Evolutionary conservation across 2,113 vertebrate genomes (phyloP), one percentile per base, ranked within the genome.

Genomic region (Hymenochirus boettgeri): DNA sequence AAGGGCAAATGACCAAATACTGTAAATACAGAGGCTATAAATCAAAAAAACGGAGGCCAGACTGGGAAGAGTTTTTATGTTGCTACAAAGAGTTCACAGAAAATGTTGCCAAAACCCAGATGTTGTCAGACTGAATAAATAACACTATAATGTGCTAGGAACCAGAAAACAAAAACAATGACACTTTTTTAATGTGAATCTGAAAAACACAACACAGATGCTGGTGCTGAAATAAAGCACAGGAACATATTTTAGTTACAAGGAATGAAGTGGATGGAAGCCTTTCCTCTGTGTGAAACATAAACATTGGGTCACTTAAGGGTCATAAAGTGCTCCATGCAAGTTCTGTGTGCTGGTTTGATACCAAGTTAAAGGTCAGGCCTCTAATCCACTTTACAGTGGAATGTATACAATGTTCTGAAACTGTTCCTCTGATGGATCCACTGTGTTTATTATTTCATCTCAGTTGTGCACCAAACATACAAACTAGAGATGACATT

Each of bases 221-320:
- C 57, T 53, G 1, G 6, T 26, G 3, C 24, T 53, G 42, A 45
- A 60, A 39, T 51, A 17, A 60, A 52, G 37, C 65, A 53, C 45
- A 52, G 42, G 57, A 53, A 42, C 45, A 69, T 69, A 60, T 69
- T 69, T 60, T 42, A 60, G 22, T 46, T 69, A 53, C n/a, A 69
- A 60, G 45, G 60, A 46, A 37, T 69, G 51, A 60, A 69, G 65
- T 69, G 65, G 65, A 69, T 60, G 57, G 65, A 59, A 59, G 47
- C 25, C 57, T 69, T 62, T 52, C 57, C 47, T 60, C 48, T 53
- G 56, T 60, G 53, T 60, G 56, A 69, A 69, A 47, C 57, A 60
- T 69, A 69, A 69, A 69, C 65, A 69, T 39, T 53, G 48, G 65
- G 65, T 69, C 57, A 69, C 65, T 69, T 69, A 53, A 69, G 65